Evolutionary conservation across 1,140 invertebrate genomes (phyloP).

Genomic region (Metopolophium dirhodum): DNA sequence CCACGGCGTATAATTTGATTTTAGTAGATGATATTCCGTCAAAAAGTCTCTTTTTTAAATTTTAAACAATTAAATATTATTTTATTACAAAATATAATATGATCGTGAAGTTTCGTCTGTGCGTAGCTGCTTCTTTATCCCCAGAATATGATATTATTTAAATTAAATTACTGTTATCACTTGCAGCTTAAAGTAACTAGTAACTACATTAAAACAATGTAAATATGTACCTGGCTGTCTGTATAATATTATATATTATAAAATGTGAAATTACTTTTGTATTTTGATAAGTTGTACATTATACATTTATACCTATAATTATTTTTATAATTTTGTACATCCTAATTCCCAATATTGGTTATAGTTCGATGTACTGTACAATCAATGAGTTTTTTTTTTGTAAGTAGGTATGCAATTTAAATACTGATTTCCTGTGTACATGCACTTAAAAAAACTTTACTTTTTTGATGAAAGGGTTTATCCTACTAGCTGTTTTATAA

Average conservation of each 20-base stretch:
- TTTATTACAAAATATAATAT: background rate
- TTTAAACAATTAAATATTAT: background rate
- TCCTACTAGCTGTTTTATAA: background rate
- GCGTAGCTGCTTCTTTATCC: background rate
- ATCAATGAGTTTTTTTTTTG: background rate
- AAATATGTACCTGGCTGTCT: background rate
- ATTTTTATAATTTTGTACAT: background rate
- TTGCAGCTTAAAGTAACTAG: background rate
- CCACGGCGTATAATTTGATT: background rate
- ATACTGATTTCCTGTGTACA: background rate
- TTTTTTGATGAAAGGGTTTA: background rate
- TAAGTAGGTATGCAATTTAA: background rate
- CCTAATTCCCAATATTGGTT: background rate
- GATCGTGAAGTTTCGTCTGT: background rate
- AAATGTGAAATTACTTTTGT: background rate
- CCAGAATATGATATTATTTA: background rate
- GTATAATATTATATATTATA: background rate
- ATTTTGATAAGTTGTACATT: background rate
- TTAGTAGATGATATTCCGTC: background rate
- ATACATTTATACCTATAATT: background rate
- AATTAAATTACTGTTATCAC: background rate
- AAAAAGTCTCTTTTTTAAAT: background rate
- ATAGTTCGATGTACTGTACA: background rate
- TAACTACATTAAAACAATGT: background rate
- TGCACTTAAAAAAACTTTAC: background rate